These are phyloP conservation scores for Corythornis vintsioides DNA, from an alignment of 2,113 vertebrate genomes.

Conservation along the genomic window DNA sequence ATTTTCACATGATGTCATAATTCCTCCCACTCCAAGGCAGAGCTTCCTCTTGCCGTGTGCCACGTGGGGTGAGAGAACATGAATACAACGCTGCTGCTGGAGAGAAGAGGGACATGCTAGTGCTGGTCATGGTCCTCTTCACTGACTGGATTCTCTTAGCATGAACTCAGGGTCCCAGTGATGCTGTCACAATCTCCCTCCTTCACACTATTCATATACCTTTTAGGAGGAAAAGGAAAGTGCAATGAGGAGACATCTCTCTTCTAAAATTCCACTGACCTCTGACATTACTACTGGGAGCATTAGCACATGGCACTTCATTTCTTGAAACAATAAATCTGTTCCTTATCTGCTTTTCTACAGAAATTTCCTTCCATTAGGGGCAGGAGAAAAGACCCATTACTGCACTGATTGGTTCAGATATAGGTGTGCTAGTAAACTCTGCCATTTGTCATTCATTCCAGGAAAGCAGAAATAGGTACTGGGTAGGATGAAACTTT, in stretches of 20 bases:
- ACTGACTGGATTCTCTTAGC: not conserved
- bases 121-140: too few species aligned
- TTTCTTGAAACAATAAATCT: not conserved
- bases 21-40: not conserved
- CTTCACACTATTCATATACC: not conserved
- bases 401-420: not conserved
- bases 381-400: not conserved
- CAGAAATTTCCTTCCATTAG: not conserved
- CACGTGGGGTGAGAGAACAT: fast-evolving
- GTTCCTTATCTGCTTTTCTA: not conserved
- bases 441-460: not conserved
- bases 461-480: not conserved
- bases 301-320: not conserved
- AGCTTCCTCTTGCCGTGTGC: not conserved
- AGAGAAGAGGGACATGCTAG: not conserved
- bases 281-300: not conserved
- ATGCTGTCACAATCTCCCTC: not conserved
- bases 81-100: not conserved
- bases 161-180: not conserved
- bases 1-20: not conserved
- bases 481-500: not conserved
- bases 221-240: not conserved
- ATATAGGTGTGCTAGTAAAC: not conserved
- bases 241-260: not conserved
- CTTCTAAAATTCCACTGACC: not conserved